Base-by-base conservation (phyloP, 2,113 vertebrate species). In the Pelvicachromis taeniatus region DNA sequence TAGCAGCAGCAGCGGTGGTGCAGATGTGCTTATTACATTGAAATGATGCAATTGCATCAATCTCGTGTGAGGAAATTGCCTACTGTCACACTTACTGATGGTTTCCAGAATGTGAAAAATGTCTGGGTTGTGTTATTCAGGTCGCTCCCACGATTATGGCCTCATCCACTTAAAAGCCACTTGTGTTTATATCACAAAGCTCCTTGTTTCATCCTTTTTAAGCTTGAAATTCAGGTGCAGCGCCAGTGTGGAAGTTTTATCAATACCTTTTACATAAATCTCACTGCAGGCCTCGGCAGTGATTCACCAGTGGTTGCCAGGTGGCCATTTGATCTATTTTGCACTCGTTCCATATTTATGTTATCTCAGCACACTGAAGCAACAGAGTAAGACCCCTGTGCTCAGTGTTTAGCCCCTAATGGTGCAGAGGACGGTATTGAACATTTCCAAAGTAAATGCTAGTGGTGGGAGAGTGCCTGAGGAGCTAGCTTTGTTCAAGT, bases 61-160 rank as follows among this genome's bases (percentile, higher is more conserved):
- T 83, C 7, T 55, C 26, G 45, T 48, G 52, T 75, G 31, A 73
- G 70, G 77, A 85, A 73, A 68, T 50, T 29, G 54, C 11, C 54
- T 9, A 19, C 45, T 61, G 77, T 77, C 23, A 38, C 31, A 10
- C 11, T 70, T 9, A 7, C 31, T 77, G 85, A 53, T 63, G 16
- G 5, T 35, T 52, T n/a, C 11, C 7, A 26, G 56, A n/a, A 38
- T 55, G 35, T 88, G 5, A 75, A 53, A 29, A 90, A 87, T 87
- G 90, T 90, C 88, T 90, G 91, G 82, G 11, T 23, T 1, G 16
- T 48, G 81, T 83, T 83, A 87, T 83, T 65, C 70, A 88, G 85
- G 86, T 70, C 35, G 50, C 53, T 82, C 83, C 79, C 63, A 26
- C 70, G 21, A 80, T 85, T 88, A 50, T 42, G 78, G 29, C 63